phyloP scores from a whole-genome alignment of 2,888 invertebrate species.

The Hirtodrosophila trivittata region DNA sequence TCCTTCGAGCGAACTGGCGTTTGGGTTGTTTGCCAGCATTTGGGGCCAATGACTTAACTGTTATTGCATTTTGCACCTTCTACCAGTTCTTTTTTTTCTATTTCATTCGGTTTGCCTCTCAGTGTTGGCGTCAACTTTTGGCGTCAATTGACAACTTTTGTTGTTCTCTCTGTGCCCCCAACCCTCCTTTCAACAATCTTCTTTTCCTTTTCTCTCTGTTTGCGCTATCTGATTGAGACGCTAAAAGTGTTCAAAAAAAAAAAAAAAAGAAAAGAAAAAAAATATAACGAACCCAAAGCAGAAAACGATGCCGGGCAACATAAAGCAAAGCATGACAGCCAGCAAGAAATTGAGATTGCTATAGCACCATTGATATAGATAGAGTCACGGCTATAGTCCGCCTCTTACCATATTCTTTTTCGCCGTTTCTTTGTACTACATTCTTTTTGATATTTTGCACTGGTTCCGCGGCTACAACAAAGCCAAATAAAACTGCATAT shows the following conservation, averaged over 20 bases:
- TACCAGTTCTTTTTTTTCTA: slow-evolving; percentile 32
- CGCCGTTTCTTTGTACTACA: background rate
- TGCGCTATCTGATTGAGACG: slow-evolving; percentile 73
- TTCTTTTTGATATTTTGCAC: slow-evolving; percentile 21
- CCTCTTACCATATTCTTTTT: background rate
- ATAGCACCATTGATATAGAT: slow-evolving; percentile 38
- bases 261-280: slow-evolving; percentile 8
- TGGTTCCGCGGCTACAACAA: slow-evolving; percentile 28
- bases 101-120: slow-evolving; percentile 42
- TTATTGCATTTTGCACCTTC: slow-evolving; percentile 77
- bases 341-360: slow-evolving; percentile 67
- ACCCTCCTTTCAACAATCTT: slow-evolving; percentile 12
- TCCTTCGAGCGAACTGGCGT: slow-evolving; percentile 25
- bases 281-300: slow-evolving; percentile 5
- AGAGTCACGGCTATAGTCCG: slow-evolving; percentile 36
- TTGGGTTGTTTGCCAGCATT: slow-evolving; percentile 48
- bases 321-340: slow-evolving; percentile 54
- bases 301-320: slow-evolving; percentile 41
- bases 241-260: slow-evolving; percentile 54
- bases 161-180: slow-evolving; percentile 34
- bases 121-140: slow-evolving; percentile 71
- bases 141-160: slow-evolving; percentile 79
- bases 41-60: slow-evolving; percentile 74
- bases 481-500: no score
- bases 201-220: slow-evolving; percentile 42